phyloP scores from a whole-genome alignment of 2,888 invertebrate genomes.

The Anthoptus insignis region DNA sequence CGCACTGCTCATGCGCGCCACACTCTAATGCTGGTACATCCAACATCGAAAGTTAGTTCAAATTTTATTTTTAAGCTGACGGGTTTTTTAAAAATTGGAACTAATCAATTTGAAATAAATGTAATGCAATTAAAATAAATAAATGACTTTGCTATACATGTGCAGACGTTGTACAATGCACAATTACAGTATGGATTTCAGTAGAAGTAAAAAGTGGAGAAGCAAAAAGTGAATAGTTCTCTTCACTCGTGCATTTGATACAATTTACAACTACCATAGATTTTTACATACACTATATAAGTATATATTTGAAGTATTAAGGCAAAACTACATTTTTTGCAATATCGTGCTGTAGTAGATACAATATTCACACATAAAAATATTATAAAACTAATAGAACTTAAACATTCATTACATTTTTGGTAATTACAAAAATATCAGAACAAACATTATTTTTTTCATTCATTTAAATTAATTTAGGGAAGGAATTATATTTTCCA shows the following conservation, averaged over 20 bases:
- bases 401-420: too few relatives aligned
- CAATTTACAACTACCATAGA: constrained; percentile 28
- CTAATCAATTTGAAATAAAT: too few relatives aligned
- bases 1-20: constrained; percentile 93
- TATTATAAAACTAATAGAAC: too few relatives aligned
- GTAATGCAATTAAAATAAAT: not conserved
- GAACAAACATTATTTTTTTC: too few relatives aligned
- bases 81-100: too few relatives aligned
- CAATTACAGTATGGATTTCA: constrained; percentile 23
- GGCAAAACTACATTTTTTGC: constrained; percentile 20
- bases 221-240: constrained; percentile 31
- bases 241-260: constrained; percentile 34
- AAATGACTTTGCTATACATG: not conserved
- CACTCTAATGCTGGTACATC: constrained; percentile 91
- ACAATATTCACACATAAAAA: constrained; percentile 26
- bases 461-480: too few relatives aligned
- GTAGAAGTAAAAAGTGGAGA: constrained; percentile 31
- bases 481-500: too few relatives aligned
- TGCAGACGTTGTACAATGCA: constrained; percentile 3
- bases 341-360: constrained; percentile 19
- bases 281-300: constrained; percentile 24
- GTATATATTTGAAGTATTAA: constrained; percentile 13
- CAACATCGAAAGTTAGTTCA: constrained; percentile 10
- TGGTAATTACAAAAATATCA: too few relatives aligned
- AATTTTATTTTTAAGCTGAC: not conserved